Evolutionary conservation across 1,140 invertebrate species (phyloP), one percentile per base, ranked within the genome.

Genomic region (Sitophilus oryzae): DNA sequence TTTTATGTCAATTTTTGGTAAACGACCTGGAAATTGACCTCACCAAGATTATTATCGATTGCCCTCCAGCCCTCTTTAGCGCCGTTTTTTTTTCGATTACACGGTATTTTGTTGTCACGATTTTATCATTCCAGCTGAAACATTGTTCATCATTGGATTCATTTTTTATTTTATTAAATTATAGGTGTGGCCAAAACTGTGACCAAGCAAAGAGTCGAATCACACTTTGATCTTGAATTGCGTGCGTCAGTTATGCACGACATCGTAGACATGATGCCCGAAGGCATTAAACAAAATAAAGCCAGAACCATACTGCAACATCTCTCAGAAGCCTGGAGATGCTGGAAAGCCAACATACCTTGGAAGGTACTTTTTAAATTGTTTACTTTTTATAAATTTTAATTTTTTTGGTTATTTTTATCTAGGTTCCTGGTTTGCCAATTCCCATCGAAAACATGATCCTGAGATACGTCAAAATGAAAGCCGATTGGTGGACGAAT

Each of bases 381-480:
- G 40, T 52, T 20, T 20, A 14, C 19, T 22, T 30, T 3, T 15
- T 34, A 52, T 23, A 34, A 19, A 4, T 11, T 20, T 25, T 22
- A 11, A 10, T 22, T 38, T 40, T 11, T 22, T 42, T 23, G n/a
- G 16, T n/a, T 43, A 35, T 18, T 37, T 8, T 47, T 37, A 47
- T 68, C 10, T 52, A 82, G 78, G 93, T 98, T 1, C 97, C 97
- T 8, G 96, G 96, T 3, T 74, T 99, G 6, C 97, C 97, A 0
- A 99, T 93, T 40, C 97, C 97, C 0, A 98, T 99, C 66, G 97
- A 99, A 76, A 99, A 98, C 73, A 99, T 99, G 96, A 99, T 99
- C 63, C 80, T 99, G 15, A 82, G 97, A 36, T 99, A 98, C 73
- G 96, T 99, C 0, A 99, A 99, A 73, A 98, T 98, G 85, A 99